Conservation (phyloP, 1,140 invertebrate species). For the Mya arenaria region DNA sequence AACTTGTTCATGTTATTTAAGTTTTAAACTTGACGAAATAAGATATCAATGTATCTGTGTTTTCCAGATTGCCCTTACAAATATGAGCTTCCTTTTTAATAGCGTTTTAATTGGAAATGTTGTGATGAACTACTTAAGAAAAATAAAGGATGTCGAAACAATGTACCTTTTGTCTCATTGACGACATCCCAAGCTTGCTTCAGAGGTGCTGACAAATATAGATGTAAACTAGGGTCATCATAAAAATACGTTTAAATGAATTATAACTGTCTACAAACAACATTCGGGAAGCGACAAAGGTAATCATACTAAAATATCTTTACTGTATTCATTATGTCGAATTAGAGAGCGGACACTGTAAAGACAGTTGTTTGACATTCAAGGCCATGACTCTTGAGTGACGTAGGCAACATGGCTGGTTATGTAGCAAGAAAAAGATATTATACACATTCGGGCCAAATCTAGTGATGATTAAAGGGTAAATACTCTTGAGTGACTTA, state of each 20-base stretch:
- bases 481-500: no score
- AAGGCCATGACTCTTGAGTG: no score
- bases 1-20: neutral
- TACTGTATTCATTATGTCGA: neutral
- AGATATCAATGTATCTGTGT: neutral
- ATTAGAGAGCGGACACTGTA: neutral
- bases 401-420: no score
- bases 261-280: no score
- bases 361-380: neutral
- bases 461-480: no score
- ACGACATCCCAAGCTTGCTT: conserved; percentile 31
- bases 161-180: conserved; percentile 33
- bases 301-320: neutral
- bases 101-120: neutral
- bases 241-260: neutral
- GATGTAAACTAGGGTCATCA: neutral
- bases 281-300: neutral
- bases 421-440: no score
- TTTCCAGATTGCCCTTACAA: neutral
- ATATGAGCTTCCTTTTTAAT: neutral
- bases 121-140: neutral
- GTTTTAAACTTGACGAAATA: neutral
- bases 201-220: neutral
- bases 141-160: neutral
- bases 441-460: no score